phyloP scores from a whole-genome alignment of 2,888 invertebrate species.

The Nemapogon koenigi region DNA sequence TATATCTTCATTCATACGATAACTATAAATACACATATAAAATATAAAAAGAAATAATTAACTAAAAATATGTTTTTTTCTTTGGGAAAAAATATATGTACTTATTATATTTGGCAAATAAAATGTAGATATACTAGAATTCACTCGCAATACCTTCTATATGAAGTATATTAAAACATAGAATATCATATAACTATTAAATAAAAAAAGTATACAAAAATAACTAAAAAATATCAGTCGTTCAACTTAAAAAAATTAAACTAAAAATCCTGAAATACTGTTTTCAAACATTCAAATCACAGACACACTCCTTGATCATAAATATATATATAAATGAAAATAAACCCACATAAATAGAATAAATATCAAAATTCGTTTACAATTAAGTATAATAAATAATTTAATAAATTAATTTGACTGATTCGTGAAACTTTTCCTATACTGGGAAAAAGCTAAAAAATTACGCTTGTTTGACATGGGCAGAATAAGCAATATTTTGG shows the following conservation, averaged over 20 bases:
- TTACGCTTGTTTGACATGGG: conserved; percentile 56
- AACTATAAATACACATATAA: conserved; percentile 21
- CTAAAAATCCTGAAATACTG: conserved; percentile 20
- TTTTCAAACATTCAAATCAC: conserved; percentile 5
- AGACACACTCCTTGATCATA: not conserved
- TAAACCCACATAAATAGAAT: conserved; percentile 18
- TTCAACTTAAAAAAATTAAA: conserved; percentile 20
- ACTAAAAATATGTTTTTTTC: conserved; percentile 24
- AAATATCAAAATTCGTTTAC: conserved; percentile 4
- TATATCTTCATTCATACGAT: not conserved
- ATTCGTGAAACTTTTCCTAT: not conserved
- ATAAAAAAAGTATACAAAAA: conserved; percentile 17
- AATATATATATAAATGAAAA: conserved; percentile 15
- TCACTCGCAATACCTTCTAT: conserved; percentile 13
- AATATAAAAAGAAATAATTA: conserved; percentile 3
- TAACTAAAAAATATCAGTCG: conserved; percentile 26
- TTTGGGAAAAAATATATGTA: conserved; percentile 41
- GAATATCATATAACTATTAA: conserved; percentile 8
- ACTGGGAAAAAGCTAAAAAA: conserved; percentile 9
- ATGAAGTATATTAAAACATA: conserved; percentile 16
- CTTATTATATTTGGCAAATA: conserved; percentile 33
- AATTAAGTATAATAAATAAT: conserved; percentile 16
- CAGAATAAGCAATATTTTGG: conserved; percentile 74
- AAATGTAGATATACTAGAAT: conserved; percentile 17
- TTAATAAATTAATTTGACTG: conserved; percentile 5